Conservation (phyloP, 2,888 invertebrate genomes). For the Gerris lacustris region DNA sequence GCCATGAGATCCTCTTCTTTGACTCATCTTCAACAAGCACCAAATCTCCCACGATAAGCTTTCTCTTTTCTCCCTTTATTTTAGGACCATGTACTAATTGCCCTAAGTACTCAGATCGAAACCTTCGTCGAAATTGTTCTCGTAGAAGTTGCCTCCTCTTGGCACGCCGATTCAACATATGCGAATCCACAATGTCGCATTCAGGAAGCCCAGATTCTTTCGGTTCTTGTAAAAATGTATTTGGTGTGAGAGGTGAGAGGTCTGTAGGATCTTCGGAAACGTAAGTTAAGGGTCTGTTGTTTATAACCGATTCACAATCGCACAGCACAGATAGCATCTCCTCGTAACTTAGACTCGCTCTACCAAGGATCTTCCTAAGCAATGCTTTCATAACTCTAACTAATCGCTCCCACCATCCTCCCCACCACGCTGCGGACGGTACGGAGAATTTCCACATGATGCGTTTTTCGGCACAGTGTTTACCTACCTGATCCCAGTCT, state of each 20-base stretch:
- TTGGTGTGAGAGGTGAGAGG: neutral
- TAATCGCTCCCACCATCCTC: constrained; percentile 17
- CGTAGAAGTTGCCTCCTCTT: no score
- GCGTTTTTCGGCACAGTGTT: neutral
- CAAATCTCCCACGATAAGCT: no score
- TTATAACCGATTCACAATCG: no score
- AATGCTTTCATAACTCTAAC: constrained; percentile 13
- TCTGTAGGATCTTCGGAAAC: neutral
- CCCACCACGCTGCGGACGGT: constrained; percentile 37
- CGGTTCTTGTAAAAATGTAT: neutral
- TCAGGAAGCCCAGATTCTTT: no score
- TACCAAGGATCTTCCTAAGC: constrained; percentile 12
- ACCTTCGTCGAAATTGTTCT: no score
- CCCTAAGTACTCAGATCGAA: no score
- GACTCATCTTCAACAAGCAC: no score
- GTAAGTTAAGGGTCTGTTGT: neutral
- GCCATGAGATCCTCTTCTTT: no score
- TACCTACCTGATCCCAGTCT: constrained; percentile 42
- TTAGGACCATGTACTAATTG: no score
- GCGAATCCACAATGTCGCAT: no score
- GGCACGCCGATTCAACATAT: no score
- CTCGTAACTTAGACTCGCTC: constrained; percentile 10
- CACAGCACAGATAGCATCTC: constrained; percentile 16
- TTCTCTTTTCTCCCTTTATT: no score
- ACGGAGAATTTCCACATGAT: constrained; percentile 35